A percentile compares a stretch with the other conserved stretches of the same genome.
phyloP scores from a whole-genome alignment of 2,888 invertebrate species.

The Scrobipalpa costella region DNA sequence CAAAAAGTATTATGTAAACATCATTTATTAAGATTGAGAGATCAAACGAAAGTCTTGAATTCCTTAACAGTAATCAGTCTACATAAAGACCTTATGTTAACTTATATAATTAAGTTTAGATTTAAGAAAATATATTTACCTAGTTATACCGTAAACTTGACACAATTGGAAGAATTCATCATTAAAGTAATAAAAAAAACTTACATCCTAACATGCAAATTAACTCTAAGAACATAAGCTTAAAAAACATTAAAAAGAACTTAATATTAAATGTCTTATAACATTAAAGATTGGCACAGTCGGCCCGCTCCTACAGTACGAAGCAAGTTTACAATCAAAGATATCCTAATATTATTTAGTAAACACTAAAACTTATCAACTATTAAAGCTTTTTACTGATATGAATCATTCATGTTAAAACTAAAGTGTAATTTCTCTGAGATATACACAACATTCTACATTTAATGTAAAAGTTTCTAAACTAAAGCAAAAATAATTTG shows the following conservation, averaged over 20 bases:
- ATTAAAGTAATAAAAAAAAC: conserved; percentile 35
- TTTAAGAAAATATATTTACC: background rate
- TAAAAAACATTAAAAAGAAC: conserved; percentile 32
- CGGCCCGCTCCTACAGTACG: conserved; percentile 62
- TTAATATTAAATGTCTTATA: conserved; percentile 16
- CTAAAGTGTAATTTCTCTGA: conserved; percentile 25
- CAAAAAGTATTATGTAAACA: conserved; percentile 42
- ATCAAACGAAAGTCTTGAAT: conserved; percentile 79
- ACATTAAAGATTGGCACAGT: conserved; percentile 65
- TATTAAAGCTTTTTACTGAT: conserved; percentile 65
- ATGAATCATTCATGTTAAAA: conserved; percentile 39
- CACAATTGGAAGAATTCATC: conserved; percentile 63
- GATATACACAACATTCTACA: conserved; percentile 29
- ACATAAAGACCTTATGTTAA: conserved; percentile 41
- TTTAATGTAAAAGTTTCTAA: conserved; percentile 8
- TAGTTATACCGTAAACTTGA: conserved; percentile 42
- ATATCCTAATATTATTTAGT: conserved; percentile 26
- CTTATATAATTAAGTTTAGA: conserved; percentile 33
- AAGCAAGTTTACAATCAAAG: conserved; percentile 38
- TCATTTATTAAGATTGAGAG: conserved; percentile 72
- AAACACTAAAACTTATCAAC: conserved; percentile 40
- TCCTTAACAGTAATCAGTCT: conserved; percentile 71
- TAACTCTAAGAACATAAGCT: conserved; percentile 31
- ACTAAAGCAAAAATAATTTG: background rate
- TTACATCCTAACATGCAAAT: conserved; percentile 24